These are phyloP conservation scores for Ectropis crepuscularia DNA, from an alignment of 2,888 invertebrate genomes.

Conservation along the genomic window DNA sequence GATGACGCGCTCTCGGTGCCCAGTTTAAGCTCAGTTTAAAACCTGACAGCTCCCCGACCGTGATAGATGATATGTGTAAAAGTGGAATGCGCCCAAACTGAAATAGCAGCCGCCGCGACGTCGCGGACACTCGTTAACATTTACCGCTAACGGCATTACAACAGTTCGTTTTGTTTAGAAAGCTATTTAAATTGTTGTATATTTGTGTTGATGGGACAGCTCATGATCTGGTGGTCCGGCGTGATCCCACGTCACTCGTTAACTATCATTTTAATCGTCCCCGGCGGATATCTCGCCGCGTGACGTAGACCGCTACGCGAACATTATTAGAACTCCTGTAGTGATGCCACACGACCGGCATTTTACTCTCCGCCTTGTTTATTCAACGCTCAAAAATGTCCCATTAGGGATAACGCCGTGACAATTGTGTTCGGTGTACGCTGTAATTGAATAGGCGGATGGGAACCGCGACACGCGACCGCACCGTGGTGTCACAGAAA, in stretches of 20 bases:
- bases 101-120: constrained; percentile 62
- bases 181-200: constrained; percentile 48
- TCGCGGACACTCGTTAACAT: constrained; percentile 61
- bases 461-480: constrained; percentile 76
- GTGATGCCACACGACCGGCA: constrained; percentile 76
- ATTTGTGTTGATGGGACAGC: constrained; percentile 50
- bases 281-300: constrained; percentile 60
- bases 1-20: constrained; percentile 63
- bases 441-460: constrained; percentile 81
- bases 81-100: constrained; percentile 64
- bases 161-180: constrained; percentile 49
- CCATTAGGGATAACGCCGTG: constrained; percentile 77
- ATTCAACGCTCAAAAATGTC: constrained; percentile 72
- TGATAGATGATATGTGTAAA: constrained; percentile 70
- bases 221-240: constrained; percentile 16
- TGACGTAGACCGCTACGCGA: constrained; percentile 56
- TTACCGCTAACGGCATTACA: constrained; percentile 67
- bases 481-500: constrained; percentile 54
- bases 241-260: constrained; percentile 57
- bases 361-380: constrained; percentile 72
- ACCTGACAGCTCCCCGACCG: constrained; percentile 68
- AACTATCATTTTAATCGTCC: constrained; percentile 65
- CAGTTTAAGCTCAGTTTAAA: constrained; percentile 74
- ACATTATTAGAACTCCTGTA: constrained; percentile 76
- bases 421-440: constrained; percentile 72